Base-by-base conservation (phyloP, 2,797 vertebrate genomes). In the Austrolebias charrua region DNA sequence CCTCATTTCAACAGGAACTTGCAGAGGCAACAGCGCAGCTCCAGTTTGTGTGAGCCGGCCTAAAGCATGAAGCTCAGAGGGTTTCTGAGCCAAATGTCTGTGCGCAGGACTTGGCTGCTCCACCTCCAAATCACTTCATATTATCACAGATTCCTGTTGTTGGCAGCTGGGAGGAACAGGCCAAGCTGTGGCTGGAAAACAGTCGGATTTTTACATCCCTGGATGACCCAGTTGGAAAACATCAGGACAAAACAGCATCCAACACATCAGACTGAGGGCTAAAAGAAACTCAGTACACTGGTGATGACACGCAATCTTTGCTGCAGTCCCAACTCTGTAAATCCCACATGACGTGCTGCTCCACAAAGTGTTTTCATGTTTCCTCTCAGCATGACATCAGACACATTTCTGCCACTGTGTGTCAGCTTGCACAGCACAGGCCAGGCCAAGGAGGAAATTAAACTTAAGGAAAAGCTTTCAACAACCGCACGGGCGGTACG, bases 141-240 rank as follows among this genome's bases (percentile, higher is more conserved):
- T 84, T 82, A 75, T 77, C 53, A 51, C 63, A 43, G 56, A 66
- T 67, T 83, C 62, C 49, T 10, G 73, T 63, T 60, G 8, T 60
- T 84, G 76, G 75, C 70, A 56, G 63, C 42, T 58, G 50, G 54
- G 38, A 80, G 68, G 73, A 76, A 80, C 45, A 51, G 52, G 58
- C 4, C 54, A 68, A 70, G 50, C 57, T 60, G 69, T 63, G 71
- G 67, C 65, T 62, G 69, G 35, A 72, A 80, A 75, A 56, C 58
- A 16, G 58, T 58, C 52, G 9, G 9, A 2, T 38, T 38, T 38
- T 38, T 38, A 10, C 59, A 87, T 87, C 85, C 65, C 52, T 56
- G 61, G 48, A 62, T 75, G 75, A 84, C 82, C 86, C 67, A 75
- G 48, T 78, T 86, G 64, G 70, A 80, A 80, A 85, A 72, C 64